These are phyloP conservation scores for Spicauda simplicius DNA, from an alignment of 2,888 invertebrate species.

Conservation along the genomic window DNA sequence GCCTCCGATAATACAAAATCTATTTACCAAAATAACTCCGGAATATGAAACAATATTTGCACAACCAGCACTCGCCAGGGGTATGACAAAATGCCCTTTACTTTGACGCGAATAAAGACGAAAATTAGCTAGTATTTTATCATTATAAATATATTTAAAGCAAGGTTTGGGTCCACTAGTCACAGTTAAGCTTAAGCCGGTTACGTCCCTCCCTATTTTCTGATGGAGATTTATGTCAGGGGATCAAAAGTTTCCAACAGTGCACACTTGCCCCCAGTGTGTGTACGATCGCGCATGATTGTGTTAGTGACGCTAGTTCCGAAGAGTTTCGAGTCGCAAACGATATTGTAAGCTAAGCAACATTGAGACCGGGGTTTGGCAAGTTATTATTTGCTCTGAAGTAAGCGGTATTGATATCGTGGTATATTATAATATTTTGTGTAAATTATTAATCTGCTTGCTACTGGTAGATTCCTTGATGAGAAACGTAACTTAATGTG, in stretches of 20 bases:
- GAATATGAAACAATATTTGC: slow-evolving; percentile 80
- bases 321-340: no score
- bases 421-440: no score
- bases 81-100: slow-evolving; percentile 72
- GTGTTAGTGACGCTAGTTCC: neutral
- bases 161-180: slow-evolving; percentile 78
- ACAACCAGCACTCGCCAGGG: slow-evolving; percentile 55
- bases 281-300: slow-evolving; percentile 51
- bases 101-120: slow-evolving; percentile 72
- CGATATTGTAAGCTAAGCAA: no score
- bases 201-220: slow-evolving; percentile 83
- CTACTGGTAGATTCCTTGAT: no score
- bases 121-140: slow-evolving; percentile 81
- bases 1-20: slow-evolving; percentile 66
- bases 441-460: no score
- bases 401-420: no score
- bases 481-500: no score
- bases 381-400: no score
- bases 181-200: slow-evolving; percentile 84
- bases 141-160: slow-evolving; percentile 83
- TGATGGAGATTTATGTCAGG: slow-evolving; percentile 84
- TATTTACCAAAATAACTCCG: slow-evolving; percentile 69
- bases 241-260: slow-evolving; percentile 83
- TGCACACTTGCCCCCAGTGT: slow-evolving; percentile 58
- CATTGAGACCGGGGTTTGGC: no score